Evolutionary conservation across 2,113 vertebrate species (phyloP).

Genomic region (Enhydra lutris): DNA sequence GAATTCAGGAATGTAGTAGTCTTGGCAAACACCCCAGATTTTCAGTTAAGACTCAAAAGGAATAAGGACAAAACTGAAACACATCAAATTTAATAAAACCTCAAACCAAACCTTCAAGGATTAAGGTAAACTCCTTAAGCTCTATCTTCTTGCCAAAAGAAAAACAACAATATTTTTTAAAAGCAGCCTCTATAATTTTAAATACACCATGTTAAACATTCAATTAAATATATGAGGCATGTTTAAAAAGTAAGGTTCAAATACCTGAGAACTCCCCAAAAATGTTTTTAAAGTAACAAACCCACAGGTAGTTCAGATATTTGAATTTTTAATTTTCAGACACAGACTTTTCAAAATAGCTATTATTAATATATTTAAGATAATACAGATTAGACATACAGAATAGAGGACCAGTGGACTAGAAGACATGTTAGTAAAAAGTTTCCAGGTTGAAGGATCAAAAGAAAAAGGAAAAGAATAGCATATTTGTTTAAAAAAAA

Average conservation of each 20-base stretch:
- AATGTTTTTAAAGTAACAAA: neutral
- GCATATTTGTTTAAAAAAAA: no score
- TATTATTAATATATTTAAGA: neutral
- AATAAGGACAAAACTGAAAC: constrained; percentile 19
- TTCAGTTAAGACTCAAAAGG: constrained; percentile 28
- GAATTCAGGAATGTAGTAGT: neutral
- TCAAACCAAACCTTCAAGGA: constrained; percentile 8
- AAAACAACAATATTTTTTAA: neutral
- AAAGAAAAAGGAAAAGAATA: neutral
- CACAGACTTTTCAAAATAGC: neutral
- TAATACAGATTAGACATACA: neutral
- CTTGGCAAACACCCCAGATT: neutral
- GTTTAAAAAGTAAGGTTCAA: neutral
- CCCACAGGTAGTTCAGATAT: neutral
- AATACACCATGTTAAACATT: neutral
- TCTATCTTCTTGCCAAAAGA: neutral
- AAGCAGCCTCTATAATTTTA: neutral
- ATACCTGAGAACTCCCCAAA: neutral
- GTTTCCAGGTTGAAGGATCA: neutral
- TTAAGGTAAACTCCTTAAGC: neutral
- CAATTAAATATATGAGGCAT: neutral
- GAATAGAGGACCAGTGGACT: neutral
- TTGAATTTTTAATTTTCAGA: constrained; percentile 10
- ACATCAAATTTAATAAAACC: constrained; percentile 16
- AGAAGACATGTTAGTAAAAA: neutral